Conservation (phyloP, 1,140 invertebrate species). For the Arion vulgaris region DNA sequence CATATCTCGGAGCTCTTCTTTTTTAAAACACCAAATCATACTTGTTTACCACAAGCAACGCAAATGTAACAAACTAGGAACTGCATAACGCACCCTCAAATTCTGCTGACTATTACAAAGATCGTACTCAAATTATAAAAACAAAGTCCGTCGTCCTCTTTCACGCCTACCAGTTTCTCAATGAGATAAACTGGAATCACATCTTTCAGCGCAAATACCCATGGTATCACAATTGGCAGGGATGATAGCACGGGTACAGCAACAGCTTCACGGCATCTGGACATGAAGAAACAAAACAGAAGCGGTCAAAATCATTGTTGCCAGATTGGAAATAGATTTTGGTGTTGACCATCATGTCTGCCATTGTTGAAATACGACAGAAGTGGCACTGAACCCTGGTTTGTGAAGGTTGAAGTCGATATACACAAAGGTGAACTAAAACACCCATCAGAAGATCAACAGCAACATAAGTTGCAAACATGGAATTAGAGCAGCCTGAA, state of each 20-base stretch:
- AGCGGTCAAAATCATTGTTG: not conserved
- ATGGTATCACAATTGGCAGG: not conserved
- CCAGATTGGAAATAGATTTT: not conserved
- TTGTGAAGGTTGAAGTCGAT: not conserved
- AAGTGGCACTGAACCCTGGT: not conserved
- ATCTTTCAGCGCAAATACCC: not conserved
- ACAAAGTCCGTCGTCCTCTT: not conserved
- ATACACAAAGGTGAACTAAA: constrained; percentile 1
- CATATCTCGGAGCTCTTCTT: constrained; percentile 22
- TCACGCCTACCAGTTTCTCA: constrained; percentile 2
- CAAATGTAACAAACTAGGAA: not conserved
- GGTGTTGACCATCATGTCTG: constrained; percentile 18
- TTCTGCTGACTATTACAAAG: not conserved
- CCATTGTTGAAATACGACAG: constrained; percentile 16
- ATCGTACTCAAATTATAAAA: not conserved
- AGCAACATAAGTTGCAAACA: constrained; percentile 13
- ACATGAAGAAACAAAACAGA: constrained; percentile 28
- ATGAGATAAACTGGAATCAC: constrained; percentile 12
- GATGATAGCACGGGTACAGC: constrained; percentile 10
- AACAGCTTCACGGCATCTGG: not conserved
- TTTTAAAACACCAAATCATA: not conserved
- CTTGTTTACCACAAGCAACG: not conserved
- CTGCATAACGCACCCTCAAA: not conserved
- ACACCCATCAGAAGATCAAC: constrained; percentile 2
- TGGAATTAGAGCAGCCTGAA: constrained; percentile 31